phyloP scores from a whole-genome alignment of 2,113 vertebrate species.

The Tychaedon coryphoeus region DNA sequence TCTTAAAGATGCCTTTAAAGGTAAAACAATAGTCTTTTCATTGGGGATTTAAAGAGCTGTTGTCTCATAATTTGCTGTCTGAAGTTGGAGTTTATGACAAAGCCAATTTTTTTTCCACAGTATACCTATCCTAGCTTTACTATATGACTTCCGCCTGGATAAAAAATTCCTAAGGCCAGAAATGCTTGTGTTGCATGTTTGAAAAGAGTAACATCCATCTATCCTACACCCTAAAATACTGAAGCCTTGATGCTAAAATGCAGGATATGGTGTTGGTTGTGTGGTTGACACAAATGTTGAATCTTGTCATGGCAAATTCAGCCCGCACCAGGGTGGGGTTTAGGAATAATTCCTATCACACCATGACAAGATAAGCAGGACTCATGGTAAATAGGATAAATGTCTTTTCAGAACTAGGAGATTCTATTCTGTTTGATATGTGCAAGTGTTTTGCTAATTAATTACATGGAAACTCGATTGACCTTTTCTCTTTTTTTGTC shows the following conservation, averaged over 20 bases:
- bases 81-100: background rate
- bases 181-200: background rate
- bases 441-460: background rate
- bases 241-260: background rate
- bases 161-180: background rate
- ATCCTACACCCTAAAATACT: background rate
- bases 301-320: background rate
- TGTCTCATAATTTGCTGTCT: background rate
- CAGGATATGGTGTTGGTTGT: background rate
- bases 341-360: background rate
- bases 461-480: background rate
- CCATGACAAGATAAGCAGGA: background rate
- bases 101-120: background rate
- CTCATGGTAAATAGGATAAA: background rate
- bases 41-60: background rate
- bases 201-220: background rate
- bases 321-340: accelerated
- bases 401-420: background rate
- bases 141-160: background rate
- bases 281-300: background rate
- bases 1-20: background rate
- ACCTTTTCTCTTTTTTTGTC: background rate
- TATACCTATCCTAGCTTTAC: background rate
- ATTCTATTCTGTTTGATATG: background rate
- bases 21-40: background rate